Conservation (phyloP, 1,140 invertebrate species). For the Leptopilina clavipes region DNA sequence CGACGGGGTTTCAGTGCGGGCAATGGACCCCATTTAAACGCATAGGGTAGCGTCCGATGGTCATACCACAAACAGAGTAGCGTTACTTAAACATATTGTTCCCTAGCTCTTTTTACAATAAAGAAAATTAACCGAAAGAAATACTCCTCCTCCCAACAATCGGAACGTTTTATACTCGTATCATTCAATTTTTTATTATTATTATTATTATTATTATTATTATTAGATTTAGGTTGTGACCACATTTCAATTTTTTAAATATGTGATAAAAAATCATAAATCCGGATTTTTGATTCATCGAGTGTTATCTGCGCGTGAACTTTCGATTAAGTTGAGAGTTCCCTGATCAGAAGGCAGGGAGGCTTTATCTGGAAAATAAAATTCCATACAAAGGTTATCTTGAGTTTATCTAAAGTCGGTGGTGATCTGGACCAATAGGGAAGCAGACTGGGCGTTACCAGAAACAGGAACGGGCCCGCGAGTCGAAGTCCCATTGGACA, state of each 20-base stretch:
- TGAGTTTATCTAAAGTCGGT: conserved; percentile 46
- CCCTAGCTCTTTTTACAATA: too few relatives aligned
- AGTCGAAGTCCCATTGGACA: conserved; percentile 54
- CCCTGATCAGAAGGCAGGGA: conserved; percentile 28
- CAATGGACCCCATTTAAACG: conserved; percentile 24
- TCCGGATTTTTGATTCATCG: too few relatives aligned
- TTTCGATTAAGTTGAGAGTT: neutral
- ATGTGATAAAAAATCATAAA: too few relatives aligned
- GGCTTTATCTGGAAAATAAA: conserved; percentile 46
- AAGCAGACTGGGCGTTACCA: conserved; percentile 50
- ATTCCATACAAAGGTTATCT: conserved; percentile 42
- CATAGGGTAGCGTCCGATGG: conserved; percentile 9
- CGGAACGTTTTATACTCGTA: too few relatives aligned
- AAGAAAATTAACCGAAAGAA: too few relatives aligned
- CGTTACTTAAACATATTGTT: neutral
- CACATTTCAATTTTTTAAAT: too few relatives aligned
- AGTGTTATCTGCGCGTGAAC: too few relatives aligned
- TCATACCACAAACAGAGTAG: conserved; percentile 12
- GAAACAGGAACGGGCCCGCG: conserved; percentile 29
- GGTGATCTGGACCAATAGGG: conserved; percentile 55
- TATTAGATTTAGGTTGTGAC: too few relatives aligned
- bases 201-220: too few relatives aligned
- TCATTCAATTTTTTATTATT: too few relatives aligned
- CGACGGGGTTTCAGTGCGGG: conserved; percentile 15
- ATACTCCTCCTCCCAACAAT: too few relatives aligned